Evolutionary conservation across 2,797 vertebrate species (phyloP).

Genomic region (Avahi laniger): DNA sequence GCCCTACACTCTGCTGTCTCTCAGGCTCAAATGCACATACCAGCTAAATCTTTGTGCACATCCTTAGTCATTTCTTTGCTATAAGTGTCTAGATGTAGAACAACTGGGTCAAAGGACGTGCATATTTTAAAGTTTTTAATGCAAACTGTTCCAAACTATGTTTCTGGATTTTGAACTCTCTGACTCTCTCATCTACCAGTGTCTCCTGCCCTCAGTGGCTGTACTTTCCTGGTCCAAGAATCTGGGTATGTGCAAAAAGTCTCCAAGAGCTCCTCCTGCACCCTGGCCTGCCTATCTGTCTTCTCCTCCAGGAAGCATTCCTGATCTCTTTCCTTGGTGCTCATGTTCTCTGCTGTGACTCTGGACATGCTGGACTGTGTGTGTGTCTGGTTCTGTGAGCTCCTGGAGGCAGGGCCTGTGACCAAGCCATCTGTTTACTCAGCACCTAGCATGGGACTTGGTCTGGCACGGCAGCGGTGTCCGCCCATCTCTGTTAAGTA

Average conservation of each 20-base stretch:
- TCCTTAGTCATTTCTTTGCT: background rate
- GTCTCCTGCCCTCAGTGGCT: background rate
- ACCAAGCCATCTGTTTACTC: background rate
- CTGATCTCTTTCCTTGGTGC: background rate
- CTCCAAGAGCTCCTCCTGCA: background rate
- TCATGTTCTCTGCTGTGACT: background rate
- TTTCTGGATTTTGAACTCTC: background rate
- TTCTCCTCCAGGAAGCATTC: background rate
- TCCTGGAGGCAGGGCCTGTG: background rate
- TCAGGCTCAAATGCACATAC: background rate
- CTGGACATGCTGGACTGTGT: background rate
- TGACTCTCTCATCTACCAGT: background rate
- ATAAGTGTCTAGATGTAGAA: background rate
- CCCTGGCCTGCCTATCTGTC: background rate
- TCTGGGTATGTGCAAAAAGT: background rate
- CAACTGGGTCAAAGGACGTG: background rate
- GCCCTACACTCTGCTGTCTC: background rate
- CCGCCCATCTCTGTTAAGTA: background rate
- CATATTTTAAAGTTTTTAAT: background rate
- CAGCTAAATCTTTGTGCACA: background rate
- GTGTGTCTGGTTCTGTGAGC: background rate
- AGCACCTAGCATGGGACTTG: background rate
- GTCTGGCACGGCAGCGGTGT: background rate
- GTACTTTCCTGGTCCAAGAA: background rate
- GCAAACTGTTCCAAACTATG: background rate